Conservation (phyloP, 2,797 vertebrate species). For the Mico argentatus region DNA sequence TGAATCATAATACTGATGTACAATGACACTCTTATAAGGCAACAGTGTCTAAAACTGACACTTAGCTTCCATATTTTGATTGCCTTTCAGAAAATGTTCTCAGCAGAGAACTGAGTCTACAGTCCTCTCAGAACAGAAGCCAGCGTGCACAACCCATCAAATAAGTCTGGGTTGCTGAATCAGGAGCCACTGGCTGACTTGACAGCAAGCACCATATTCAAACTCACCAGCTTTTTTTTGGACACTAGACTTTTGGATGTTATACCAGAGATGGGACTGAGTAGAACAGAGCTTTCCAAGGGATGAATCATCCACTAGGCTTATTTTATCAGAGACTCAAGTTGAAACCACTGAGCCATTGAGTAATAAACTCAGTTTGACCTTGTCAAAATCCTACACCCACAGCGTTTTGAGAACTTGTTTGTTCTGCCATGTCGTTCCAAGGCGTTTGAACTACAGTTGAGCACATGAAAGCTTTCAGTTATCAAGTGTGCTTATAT, state of each 20-base stretch:
- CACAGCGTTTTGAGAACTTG: constrained; percentile 67
- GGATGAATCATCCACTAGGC: constrained; percentile 25
- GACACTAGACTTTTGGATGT: background rate
- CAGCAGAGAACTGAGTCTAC: background rate
- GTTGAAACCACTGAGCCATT: background rate
- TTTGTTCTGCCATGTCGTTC: constrained; percentile 56
- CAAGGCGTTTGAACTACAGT: constrained; percentile 75
- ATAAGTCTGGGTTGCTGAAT: background rate
- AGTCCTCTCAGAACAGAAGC: background rate
- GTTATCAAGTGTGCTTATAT: constrained; percentile 61
- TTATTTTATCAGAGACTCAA: constrained; percentile 54
- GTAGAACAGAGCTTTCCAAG: background rate
- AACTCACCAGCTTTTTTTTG: background rate
- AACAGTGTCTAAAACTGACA: background rate
- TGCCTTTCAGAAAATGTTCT: constrained; percentile 7
- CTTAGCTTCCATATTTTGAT: background rate
- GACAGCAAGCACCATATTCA: background rate
- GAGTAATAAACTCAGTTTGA: constrained; percentile 71
- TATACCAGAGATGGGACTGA: background rate
- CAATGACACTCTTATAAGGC: background rate
- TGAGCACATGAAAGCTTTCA: constrained; percentile 43
- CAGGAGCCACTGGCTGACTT: background rate
- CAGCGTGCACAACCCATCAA: background rate
- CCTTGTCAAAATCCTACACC: constrained; percentile 63
- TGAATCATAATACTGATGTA: background rate